phyloP scores from a whole-genome alignment of 2,888 invertebrate genomes.

The Luperina nickerlii region DNA sequence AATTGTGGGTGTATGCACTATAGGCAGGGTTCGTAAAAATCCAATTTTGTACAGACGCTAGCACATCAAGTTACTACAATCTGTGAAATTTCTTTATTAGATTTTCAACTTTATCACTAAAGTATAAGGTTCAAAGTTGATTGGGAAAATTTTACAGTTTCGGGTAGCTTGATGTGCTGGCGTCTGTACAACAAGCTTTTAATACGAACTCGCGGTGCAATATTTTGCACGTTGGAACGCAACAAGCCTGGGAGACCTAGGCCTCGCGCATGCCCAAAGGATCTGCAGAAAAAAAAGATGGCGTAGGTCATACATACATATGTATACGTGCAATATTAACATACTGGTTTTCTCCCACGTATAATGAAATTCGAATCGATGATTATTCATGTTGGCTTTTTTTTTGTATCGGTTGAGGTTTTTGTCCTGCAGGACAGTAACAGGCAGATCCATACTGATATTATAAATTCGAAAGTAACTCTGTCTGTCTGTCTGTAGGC shows the following conservation, averaged over 20 bases:
- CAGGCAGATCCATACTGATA: too few species aligned
- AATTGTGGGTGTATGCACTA: too few species aligned
- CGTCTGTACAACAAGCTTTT: background rate
- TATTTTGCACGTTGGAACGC: slow-evolving; percentile 20
- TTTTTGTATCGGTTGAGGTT: background rate
- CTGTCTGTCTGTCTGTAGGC: too few species aligned
- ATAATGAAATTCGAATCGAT: background rate
- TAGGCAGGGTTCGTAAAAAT: too few species aligned
- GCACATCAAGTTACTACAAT: too few species aligned
- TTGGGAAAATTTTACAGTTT: too few species aligned
- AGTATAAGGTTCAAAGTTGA: too few species aligned
- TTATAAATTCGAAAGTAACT: too few species aligned
- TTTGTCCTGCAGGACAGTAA: background rate
- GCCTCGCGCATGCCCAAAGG: slow-evolving; percentile 24
- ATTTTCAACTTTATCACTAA: too few species aligned
- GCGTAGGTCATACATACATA: background rate
- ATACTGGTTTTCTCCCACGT: slow-evolving; percentile 7
- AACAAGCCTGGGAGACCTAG: background rate
- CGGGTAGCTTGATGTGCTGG: too few species aligned
- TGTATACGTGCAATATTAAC: background rate
- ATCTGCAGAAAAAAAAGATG: slow-evolving; percentile 25
- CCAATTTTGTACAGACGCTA: too few species aligned
- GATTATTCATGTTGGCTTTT: background rate
- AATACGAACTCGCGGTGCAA: background rate
- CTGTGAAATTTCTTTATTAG: too few species aligned